phyloP scores from a whole-genome alignment of 2,888 invertebrate species.

The Kuschelorhynchus macadamiae region DNA sequence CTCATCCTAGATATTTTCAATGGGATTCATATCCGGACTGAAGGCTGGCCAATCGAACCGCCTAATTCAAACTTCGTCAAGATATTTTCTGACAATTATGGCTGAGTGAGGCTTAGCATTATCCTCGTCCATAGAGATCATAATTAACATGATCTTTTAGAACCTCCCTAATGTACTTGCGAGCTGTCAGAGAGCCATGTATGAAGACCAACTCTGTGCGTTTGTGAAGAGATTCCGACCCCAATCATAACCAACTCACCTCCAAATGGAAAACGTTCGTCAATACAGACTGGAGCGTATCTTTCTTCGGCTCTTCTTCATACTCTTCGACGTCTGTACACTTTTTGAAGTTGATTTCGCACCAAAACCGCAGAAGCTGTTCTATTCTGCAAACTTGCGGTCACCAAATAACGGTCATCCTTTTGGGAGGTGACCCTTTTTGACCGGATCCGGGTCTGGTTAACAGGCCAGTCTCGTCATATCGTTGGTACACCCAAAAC shows the following conservation, averaged over 20 bases:
- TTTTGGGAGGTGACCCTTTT: too few relatives aligned
- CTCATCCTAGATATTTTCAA: not conserved
- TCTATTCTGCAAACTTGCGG: conserved; percentile 9
- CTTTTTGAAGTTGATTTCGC: conserved; percentile 45
- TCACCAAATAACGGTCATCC: conserved; percentile 3
- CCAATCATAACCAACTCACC: conserved; percentile 12
- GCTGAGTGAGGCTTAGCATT: conserved; percentile 8
- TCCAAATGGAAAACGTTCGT: too few relatives aligned
- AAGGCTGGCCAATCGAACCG: conserved; percentile 16
- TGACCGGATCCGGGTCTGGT: too few relatives aligned
- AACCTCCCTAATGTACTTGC: conserved; percentile 52
- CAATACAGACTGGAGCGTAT: too few relatives aligned
- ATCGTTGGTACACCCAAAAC: too few relatives aligned
- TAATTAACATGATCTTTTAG: conserved; percentile 43
- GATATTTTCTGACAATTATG: conserved; percentile 11
- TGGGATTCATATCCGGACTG: not conserved
- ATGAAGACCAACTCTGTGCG: conserved; percentile 27
- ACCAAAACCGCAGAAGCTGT: conserved; percentile 33
- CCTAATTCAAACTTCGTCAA: not conserved
- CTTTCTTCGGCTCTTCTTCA: too few relatives aligned
- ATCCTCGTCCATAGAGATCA: conserved; percentile 16
- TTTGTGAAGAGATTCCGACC: conserved; percentile 23
- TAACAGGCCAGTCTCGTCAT: too few relatives aligned
- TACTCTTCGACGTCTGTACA: conserved; percentile 26
- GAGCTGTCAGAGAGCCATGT: conserved; percentile 44